These are phyloP conservation scores for Anadara kagoshimensis DNA, from an alignment of 1,140 invertebrate species.

Conservation along the genomic window DNA sequence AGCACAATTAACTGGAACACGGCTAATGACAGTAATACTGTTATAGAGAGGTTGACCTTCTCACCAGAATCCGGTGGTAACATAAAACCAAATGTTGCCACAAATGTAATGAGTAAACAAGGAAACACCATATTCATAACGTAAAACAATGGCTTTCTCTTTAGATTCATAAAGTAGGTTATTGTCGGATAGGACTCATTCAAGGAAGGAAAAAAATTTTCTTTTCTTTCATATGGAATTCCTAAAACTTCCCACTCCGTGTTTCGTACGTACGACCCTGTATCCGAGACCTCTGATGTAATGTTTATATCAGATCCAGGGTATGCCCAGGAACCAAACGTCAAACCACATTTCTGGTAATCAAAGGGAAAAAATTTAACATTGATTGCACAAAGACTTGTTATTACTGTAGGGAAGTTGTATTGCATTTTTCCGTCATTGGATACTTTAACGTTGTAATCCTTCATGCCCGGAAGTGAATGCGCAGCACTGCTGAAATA, in stretches of 20 bases:
- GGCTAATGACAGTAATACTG: slow-evolving; percentile 58
- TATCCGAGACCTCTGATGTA: slow-evolving; percentile 51
- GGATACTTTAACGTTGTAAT: slow-evolving; percentile 29
- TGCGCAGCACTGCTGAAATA: slow-evolving; percentile 33
- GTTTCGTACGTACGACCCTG: slow-evolving; percentile 76
- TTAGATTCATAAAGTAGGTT: slow-evolving; percentile 45
- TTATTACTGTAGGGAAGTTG: slow-evolving; percentile 74
- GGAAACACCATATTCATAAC: slow-evolving; percentile 61
- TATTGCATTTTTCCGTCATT: slow-evolving; percentile 40
- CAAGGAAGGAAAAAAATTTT: slow-evolving; percentile 82
- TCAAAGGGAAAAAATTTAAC: slow-evolving; percentile 84
- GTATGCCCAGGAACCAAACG: slow-evolving; percentile 62
- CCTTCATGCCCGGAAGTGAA: slow-evolving; percentile 23
- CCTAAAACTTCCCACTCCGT: slow-evolving; percentile 78
- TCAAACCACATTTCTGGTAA: slow-evolving; percentile 79
- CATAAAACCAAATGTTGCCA: slow-evolving; percentile 97
- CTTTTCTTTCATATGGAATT: slow-evolving; percentile 50
- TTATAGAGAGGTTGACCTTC: slow-evolving; percentile 97
- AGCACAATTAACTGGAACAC: slow-evolving; percentile 82
- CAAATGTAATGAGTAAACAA: slow-evolving; percentile 79
- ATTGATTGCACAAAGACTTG: slow-evolving; percentile 95
- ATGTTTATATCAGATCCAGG: slow-evolving; percentile 72
- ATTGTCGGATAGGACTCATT: slow-evolving; percentile 44
- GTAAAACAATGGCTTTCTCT: slow-evolving; percentile 58
- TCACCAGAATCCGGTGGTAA: slow-evolving; percentile 98